Base-by-base conservation (phyloP, 2,113 vertebrate genomes). In the Patagioenas fasciata region DNA sequence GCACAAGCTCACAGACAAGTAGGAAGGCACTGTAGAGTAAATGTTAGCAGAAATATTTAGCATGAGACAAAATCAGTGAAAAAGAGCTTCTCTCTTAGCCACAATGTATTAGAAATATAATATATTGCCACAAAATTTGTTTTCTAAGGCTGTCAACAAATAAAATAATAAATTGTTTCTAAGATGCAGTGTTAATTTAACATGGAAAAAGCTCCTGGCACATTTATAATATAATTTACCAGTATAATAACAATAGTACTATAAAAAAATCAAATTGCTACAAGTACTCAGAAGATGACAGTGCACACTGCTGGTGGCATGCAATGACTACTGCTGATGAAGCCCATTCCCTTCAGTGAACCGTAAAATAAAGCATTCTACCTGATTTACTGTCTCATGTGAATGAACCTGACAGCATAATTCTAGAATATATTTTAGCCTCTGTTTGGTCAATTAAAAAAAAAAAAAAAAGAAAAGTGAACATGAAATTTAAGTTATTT, bases 401-500 rank as follows among this genome's bases (percentile, higher is more conserved):
- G 60, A 95, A 82, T 83, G 51, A 91, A 42, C 58, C 56, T 92
- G 70, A 94, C 47, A 57, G 38, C 26, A 58, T 61, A 66, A 34
- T 86, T 94, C 50, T 69, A 57, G 58, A 73, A 69, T 51, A 50
- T 65, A 85, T 53, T 80, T 38, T 73, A 84, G n/a, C n/a, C 38
- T 85, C 48, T 72, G 36, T 79, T 72, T 67, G 40, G 57, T 95
- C 75, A 93, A 70, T 90, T 93, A 21, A 66, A 91, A 95, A 89
- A 29, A 91, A 95, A 89, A 29, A 64, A 42, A 42, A 42, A 42
- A 70, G 93, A 84, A 32, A 34, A 38, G 11, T 47, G 38, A 85
- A 85, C 21, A 53, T 20, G 1, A 96, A 96, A 95, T 82, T 61
- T 86, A 88, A 89, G 57, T 25, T 88, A 36, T 61, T 91, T 94